Evolutionary conservation across 64 coral and sea anemone genomes (phyloP).

Genomic region (Actinia equina): DNA sequence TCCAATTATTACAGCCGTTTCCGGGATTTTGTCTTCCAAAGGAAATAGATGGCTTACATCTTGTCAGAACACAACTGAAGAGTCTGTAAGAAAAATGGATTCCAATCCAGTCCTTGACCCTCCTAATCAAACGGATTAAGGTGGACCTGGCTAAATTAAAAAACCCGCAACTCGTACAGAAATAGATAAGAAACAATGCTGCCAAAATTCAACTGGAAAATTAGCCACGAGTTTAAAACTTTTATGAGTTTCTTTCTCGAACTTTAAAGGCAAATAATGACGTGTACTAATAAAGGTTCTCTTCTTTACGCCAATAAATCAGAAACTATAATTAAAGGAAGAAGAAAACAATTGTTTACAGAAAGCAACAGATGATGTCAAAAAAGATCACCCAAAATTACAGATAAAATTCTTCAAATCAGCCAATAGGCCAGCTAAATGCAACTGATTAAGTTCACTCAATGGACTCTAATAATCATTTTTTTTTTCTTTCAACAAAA

Average conservation of each 20-base stretch:
- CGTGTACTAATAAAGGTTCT: not conserved
- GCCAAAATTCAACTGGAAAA: not conserved
- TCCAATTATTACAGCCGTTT: constrained; percentile 26
- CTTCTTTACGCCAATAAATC: not conserved
- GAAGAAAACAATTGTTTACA: not conserved
- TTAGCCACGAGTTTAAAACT: not conserved
- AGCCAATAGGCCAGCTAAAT: not conserved
- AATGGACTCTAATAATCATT: not conserved
- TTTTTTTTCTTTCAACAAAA: not conserved
- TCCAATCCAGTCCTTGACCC: constrained; percentile 1
- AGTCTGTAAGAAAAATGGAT: not conserved
- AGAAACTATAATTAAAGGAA: not conserved
- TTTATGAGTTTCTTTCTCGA: not conserved
- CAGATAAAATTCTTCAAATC: not conserved
- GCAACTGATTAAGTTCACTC: not conserved
- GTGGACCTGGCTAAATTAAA: not conserved
- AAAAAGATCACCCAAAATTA: not conserved
- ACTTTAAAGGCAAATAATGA: not conserved
- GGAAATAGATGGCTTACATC: constrained; percentile 29
- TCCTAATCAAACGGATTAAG: constrained; percentile 9
- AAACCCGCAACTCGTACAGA: constrained; percentile 1
- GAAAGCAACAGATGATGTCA: constrained; percentile 9
- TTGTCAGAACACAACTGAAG: constrained; percentile 10
- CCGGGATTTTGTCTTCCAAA: constrained; percentile 33
- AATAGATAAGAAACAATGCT: not conserved